Conservation (phyloP, 2,113 vertebrate species). For the Onychostoma macrolepis region DNA sequence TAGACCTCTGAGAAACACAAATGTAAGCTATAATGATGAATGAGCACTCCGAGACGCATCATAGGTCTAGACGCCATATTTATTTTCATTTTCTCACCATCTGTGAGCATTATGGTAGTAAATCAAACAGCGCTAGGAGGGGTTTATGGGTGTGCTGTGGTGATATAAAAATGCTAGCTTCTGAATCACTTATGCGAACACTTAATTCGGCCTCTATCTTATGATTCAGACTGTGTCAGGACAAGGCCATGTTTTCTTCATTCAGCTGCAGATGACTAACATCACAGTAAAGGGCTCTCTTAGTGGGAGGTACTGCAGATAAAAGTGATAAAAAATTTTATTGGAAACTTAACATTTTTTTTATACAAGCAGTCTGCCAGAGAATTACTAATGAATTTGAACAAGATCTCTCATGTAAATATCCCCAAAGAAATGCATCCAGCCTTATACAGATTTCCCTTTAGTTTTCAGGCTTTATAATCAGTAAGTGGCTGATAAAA, state of each 20-base stretch:
- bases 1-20: neutral
- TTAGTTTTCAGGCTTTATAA: neutral
- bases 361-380: too few relatives aligned
- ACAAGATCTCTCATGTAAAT: neutral
- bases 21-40: neutral
- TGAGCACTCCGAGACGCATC: neutral
- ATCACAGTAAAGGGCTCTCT: neutral
- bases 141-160: constrained; percentile 19
- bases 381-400: neutral
- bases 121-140: neutral
- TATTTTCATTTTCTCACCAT: constrained; percentile 14
- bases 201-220: neutral
- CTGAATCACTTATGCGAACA: constrained; percentile 24
- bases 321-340: neutral
- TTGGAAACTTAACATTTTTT: neutral
- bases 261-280: neutral
- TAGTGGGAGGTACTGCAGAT: neutral
- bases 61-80: constrained; percentile 13
- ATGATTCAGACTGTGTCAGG: constrained; percentile 14
- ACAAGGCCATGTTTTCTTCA: neutral
- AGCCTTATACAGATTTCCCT: neutral
- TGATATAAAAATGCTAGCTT: neutral
- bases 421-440: neutral
- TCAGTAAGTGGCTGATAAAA: neutral
- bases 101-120: neutral